Evolutionary conservation across 2,888 invertebrate species (phyloP).

Genomic region (Koerneria pararmatus): DNA sequence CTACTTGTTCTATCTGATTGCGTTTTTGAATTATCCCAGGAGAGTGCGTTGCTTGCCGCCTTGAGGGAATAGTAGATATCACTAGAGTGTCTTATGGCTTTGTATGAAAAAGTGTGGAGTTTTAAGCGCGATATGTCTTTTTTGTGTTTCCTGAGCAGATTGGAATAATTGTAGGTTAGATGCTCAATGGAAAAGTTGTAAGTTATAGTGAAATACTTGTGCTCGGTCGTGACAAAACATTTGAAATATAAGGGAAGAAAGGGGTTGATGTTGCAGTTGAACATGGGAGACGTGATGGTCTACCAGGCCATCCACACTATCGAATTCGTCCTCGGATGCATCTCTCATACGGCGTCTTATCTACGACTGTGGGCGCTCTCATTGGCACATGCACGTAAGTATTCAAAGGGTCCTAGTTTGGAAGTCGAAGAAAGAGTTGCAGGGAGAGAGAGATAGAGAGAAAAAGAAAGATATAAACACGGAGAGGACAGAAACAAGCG

Average conservation of each 20-base stretch:
- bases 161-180: too few species aligned
- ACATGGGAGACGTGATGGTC: slow-evolving; percentile 58
- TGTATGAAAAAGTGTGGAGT: too few species aligned
- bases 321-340: slow-evolving; percentile 59
- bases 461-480: neutral
- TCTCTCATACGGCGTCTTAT: slow-evolving; percentile 60
- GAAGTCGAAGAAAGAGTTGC: neutral
- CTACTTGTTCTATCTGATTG: too few species aligned
- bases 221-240: too few species aligned
- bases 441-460: neutral
- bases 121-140: too few species aligned
- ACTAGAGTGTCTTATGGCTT: too few species aligned
- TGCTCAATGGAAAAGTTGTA: too few species aligned
- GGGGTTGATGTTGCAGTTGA: slow-evolving; percentile 48
- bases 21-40: too few species aligned
- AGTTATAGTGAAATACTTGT: neutral
- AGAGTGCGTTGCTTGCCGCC: too few species aligned
- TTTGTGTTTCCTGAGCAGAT: too few species aligned
- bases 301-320: slow-evolving; percentile 60
- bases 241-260: slow-evolving; percentile 22
- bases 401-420: neutral
- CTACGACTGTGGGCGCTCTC: slow-evolving; percentile 60
- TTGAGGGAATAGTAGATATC: too few species aligned
- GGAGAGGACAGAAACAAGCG: neutral
- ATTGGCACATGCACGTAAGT: slow-evolving; percentile 59